phyloP scores from a whole-genome alignment of 2,888 invertebrate genomes.

The Gymnocheta viridis region DNA sequence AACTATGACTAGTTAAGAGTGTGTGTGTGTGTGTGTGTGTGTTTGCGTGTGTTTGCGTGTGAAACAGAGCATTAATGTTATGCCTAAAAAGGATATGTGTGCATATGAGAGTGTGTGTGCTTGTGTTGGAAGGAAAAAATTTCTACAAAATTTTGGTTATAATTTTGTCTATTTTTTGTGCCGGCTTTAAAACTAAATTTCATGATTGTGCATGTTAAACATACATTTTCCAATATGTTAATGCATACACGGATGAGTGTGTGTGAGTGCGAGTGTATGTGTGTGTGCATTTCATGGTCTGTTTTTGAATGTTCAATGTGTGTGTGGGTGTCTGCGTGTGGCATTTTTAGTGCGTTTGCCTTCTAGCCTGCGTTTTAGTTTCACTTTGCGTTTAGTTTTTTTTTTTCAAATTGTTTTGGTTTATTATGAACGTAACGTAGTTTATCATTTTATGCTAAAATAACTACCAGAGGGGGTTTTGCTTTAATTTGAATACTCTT shows the following conservation, averaged over 20 bases:
- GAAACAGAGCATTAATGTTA: constrained; percentile 2
- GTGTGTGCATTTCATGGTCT: neutral
- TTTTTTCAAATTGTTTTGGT: constrained; percentile 67
- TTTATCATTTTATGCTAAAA: constrained; percentile 66
- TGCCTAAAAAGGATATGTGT: neutral
- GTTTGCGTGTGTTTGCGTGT: neutral
- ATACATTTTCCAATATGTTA: constrained; percentile 23
- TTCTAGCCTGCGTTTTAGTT: constrained; percentile 15
- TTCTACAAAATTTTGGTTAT: constrained; percentile 28
- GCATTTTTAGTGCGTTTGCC: constrained; percentile 27
- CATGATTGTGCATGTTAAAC: constrained; percentile 34
- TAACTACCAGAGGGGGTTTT: constrained; percentile 57
- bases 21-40: neutral
- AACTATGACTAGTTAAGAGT: neutral
- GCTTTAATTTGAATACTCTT: constrained; percentile 51
- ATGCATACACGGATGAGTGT: neutral
- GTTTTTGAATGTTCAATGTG: constrained; percentile 19
- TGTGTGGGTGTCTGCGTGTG: constrained; percentile 26
- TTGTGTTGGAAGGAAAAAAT: neutral
- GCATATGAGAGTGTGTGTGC: neutral
- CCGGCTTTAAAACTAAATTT: constrained; percentile 24
- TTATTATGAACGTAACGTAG: constrained; percentile 65
- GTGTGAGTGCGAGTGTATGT: neutral
- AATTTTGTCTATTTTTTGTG: constrained; percentile 44
- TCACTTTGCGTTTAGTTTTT: constrained; percentile 55